Base-by-base conservation (phyloP, 1,140 invertebrate genomes). In the Drosophila sturtevanti region DNA sequence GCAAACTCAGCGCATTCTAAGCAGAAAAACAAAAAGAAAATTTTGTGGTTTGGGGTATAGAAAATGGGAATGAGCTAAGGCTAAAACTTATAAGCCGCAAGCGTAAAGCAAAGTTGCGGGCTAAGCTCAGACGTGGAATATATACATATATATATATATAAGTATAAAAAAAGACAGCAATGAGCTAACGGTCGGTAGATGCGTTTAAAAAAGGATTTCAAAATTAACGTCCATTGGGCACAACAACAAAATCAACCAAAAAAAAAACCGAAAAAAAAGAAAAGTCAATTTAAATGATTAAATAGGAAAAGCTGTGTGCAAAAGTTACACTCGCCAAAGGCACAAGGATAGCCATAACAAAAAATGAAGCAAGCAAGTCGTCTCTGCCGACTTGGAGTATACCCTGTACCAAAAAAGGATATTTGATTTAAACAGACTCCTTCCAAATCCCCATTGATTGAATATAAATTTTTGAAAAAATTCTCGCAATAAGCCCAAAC, bases 261-360 rank as follows among this genome's bases (percentile, higher is more conserved):
- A 24, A 2, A 24, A 2, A 24, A 2, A 24, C 22, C 2, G 5
- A 31, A 31, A 4, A 31, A 75, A 71, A 64, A 85, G 71, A 66
- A 70, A 86, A 86, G 82, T 82, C 82, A 86, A 86, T 86, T 86
- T 86, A 76, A 86, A 86, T 86, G 79, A 86, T 86, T 86, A 86
- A 86, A 86, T 86, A 86, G 82, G 31, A 68, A 87, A 66, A 86
- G 82, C 79, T 71, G 81, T 63, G 81, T 63, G 77, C 52, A 62
- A 66, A 68, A 71, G 71, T 74, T 72, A 48, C 48, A 48, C 61
- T 74, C 38, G 24, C 35, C 21, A 4, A 22, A 31, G 27, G 27
- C 27, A 24, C 11, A 12, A 4, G 27, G 38, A 21, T 54, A 16
- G 16, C 38, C 24, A 54, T 21, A 12, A 27, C 34, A 12, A 18